Evolutionary conservation across 37 sponge, comb jelly and placozoan genomes (phyloP).

Genomic region (Halichondria panicea): DNA sequence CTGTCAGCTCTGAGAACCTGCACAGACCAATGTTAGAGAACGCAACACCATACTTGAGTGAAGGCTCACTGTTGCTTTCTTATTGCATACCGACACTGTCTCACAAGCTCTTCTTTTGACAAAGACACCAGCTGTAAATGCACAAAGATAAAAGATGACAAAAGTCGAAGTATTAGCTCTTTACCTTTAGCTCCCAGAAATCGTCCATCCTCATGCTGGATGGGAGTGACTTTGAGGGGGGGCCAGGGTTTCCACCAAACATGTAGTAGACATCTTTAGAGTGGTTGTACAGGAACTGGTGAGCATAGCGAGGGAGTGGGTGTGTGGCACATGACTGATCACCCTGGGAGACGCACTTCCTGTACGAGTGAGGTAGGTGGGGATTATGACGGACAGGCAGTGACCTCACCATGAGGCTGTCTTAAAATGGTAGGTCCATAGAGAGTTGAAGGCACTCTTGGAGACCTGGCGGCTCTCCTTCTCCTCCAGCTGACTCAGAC

Average conservation of each 20-base stretch:
- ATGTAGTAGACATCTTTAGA: conserved; percentile 66
- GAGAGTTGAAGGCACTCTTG: conserved; percentile 12
- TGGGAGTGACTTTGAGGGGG: background rate
- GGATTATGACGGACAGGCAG: background rate
- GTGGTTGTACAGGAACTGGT: conserved; percentile 77
- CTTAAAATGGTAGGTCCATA: conserved; percentile 34
- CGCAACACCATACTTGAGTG: background rate
- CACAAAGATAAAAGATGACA: background rate
- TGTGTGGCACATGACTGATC: background rate
- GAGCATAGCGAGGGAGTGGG: conserved; percentile 78
- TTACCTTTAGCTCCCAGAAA: conserved; percentile 62
- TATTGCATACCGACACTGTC: conserved; percentile 10
- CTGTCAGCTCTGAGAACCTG: conserved; percentile 59
- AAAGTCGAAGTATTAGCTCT: background rate
- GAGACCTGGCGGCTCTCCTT: background rate
- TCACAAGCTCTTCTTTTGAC: conserved; percentile 29
- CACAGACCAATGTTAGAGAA: background rate
- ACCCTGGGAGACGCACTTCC: conserved; percentile 7
- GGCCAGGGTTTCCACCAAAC: conserved; percentile 79
- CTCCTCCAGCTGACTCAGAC: background rate
- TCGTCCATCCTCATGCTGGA: conserved; percentile 62
- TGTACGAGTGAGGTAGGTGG: conserved; percentile 2
- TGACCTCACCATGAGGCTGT: conserved; percentile 17
- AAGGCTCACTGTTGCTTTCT: conserved; percentile 8
- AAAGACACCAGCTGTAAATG: conserved; percentile 16